phyloP scores from a whole-genome alignment of 2,113 vertebrate genomes.

The Antigone vipio region DNA sequence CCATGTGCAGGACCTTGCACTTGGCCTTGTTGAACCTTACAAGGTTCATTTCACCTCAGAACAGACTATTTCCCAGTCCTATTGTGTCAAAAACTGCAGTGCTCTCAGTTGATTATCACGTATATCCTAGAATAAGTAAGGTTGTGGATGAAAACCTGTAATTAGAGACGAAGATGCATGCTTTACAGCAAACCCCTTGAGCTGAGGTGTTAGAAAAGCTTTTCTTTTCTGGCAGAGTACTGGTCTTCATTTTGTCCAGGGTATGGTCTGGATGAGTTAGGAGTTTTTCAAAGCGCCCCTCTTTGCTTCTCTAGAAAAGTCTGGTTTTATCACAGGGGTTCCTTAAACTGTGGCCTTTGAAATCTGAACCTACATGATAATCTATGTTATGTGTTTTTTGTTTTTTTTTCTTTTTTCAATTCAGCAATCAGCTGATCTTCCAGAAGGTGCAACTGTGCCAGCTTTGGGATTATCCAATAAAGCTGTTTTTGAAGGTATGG shows the following conservation, averaged over 20 bases:
- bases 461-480: slow-evolving; percentile 98
- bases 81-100: neutral
- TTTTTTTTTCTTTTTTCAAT: neutral
- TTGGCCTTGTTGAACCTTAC: no score
- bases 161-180: neutral
- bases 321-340: neutral
- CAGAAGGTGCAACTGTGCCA: slow-evolving; percentile 94
- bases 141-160: neutral
- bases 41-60: neutral
- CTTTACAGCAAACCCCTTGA: neutral
- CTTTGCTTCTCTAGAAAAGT: neutral
- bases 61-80: neutral
- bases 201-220: neutral
- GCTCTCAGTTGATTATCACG: neutral
- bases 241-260: neutral
- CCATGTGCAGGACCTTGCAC: no score
- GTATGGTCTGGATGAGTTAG: neutral
- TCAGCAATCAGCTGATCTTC: slow-evolving; percentile 79
- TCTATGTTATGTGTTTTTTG: neutral
- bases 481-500: slow-evolving; percentile 93
- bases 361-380: neutral
- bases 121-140: neutral
- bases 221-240: neutral
- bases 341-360: neutral
- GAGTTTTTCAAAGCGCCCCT: neutral